Percentiles rank a stretch among this genome's conserved stretches.
phyloP scores from a whole-genome alignment of 2,888 invertebrate species.

The Scaptomyza reducta region DNA sequence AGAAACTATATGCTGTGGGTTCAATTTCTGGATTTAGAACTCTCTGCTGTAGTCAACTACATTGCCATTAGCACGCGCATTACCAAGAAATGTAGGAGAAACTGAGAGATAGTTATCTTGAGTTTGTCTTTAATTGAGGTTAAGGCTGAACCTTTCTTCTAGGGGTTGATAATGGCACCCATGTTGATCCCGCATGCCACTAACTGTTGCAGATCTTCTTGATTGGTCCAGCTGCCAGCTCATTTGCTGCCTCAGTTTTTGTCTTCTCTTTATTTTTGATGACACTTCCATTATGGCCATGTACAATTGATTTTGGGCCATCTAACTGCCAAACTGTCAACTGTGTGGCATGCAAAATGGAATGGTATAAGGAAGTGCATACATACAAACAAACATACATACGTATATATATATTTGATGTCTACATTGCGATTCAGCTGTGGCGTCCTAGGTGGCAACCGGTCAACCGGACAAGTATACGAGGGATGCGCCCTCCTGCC shows the following conservation, averaged over 20 bases:
- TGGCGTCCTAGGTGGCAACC: constrained; percentile 60
- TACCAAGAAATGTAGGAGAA: constrained; percentile 52
- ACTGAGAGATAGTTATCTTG: constrained; percentile 50
- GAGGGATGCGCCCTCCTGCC: constrained; percentile 67
- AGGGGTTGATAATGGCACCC: constrained; percentile 30
- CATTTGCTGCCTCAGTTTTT: constrained; percentile 61
- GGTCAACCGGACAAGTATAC: constrained; percentile 54
- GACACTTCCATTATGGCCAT: constrained; percentile 66
- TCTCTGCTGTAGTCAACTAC: constrained; percentile 21
- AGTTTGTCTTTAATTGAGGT: constrained; percentile 60
- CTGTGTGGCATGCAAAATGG: constrained; percentile 48
- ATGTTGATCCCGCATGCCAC: constrained; percentile 49
- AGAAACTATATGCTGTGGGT: constrained; percentile 14
- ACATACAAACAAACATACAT: constrained; percentile 7
- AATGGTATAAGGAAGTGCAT: constrained; percentile 39
- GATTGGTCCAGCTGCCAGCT: constrained; percentile 54
- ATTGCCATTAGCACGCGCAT: constrained; percentile 64
- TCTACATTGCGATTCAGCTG: constrained; percentile 65
- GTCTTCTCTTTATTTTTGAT: constrained; percentile 28
- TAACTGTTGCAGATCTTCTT: constrained; percentile 6
- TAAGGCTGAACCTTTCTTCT: constrained; percentile 17
- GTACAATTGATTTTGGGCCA: constrained; percentile 68
- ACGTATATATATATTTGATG: constrained; percentile 42
- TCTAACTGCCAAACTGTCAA: constrained; percentile 35
- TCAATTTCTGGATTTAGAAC: constrained; percentile 18